A percentile compares a stretch with the other conserved stretches of the same genome.
Conservation (phyloP, 2,113 vertebrate genomes). For the Pyxicephalus adspersus region DNA sequence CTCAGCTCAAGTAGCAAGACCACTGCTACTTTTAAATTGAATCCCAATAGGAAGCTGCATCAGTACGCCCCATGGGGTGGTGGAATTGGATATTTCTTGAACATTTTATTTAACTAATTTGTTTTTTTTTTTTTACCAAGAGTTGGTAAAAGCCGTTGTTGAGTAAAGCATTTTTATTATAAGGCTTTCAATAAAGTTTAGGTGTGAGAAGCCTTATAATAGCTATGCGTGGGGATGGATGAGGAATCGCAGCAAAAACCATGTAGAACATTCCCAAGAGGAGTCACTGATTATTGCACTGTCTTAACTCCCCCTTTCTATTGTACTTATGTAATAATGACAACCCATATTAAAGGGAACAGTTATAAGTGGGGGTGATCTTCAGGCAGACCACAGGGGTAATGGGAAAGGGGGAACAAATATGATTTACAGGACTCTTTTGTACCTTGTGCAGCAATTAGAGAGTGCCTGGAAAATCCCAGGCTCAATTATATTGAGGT, state of each 20-base stretch:
- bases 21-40: neutral
- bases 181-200: neutral
- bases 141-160: neutral
- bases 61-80: constrained; percentile 1
- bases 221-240: neutral
- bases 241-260: constrained; percentile 8
- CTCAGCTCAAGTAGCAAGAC: neutral
- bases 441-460: neutral
- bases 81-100: neutral
- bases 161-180: constrained; percentile 40
- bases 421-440: neutral
- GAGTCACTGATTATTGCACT: constrained; percentile 1
- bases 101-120: constrained; percentile 21
- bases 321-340: neutral
- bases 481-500: too few species aligned
- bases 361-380: constrained; percentile 3
- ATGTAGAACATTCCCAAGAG: constrained; percentile 11
- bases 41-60: neutral
- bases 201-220: constrained; percentile 10
- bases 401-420: neutral
- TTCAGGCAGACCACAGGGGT: neutral
- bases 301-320: too few species aligned
- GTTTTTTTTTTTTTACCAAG: constrained; percentile 17
- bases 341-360: neutral
- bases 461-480: neutral